Percentiles rank a stretch among this genome's conserved stretches.
Conservation (phyloP, 2,797 vertebrate genomes). For the Gadopsis bispinosus region DNA sequence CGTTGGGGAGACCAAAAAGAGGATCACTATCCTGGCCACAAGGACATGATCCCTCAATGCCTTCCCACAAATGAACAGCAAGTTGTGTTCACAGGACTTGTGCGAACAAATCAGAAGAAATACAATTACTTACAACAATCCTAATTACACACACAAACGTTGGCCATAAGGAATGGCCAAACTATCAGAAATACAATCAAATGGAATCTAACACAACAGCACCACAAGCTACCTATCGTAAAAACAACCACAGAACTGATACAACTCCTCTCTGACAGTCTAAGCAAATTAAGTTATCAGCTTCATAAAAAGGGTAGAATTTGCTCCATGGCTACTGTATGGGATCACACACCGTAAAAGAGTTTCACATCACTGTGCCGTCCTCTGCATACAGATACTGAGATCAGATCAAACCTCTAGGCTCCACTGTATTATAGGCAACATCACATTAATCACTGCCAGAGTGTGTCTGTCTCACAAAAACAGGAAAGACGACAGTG, state of each 20-base stretch:
- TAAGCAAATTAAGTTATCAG: slow-evolving; percentile 3
- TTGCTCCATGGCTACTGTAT: neutral
- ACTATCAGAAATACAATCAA: neutral
- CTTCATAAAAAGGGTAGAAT: neutral
- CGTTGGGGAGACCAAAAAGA: neutral
- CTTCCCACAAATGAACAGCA: neutral
- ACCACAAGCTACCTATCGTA: neutral
- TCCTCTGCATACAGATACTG: slow-evolving; percentile 18
- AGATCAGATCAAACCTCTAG: slow-evolving; percentile 26
- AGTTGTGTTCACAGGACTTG: neutral
- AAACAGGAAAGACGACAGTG: slow-evolving; percentile 71
- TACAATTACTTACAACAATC: too few species aligned
- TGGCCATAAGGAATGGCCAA: neutral
- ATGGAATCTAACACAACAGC: neutral
- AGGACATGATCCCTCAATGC: neutral
- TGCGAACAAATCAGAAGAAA: neutral
- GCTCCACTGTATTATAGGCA: slow-evolving; percentile 13
- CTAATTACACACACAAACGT: neutral
- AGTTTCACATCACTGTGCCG: neutral
- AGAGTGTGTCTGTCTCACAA: slow-evolving; percentile 27
- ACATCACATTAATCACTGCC: slow-evolving; percentile 40
- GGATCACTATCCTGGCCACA: neutral
- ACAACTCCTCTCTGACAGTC: neutral
- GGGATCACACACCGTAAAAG: slow-evolving; percentile 12
- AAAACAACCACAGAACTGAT: neutral